Evolutionary conservation across 2,113 vertebrate species (phyloP).

Genomic region (Kryptolebias marmoratus): DNA sequence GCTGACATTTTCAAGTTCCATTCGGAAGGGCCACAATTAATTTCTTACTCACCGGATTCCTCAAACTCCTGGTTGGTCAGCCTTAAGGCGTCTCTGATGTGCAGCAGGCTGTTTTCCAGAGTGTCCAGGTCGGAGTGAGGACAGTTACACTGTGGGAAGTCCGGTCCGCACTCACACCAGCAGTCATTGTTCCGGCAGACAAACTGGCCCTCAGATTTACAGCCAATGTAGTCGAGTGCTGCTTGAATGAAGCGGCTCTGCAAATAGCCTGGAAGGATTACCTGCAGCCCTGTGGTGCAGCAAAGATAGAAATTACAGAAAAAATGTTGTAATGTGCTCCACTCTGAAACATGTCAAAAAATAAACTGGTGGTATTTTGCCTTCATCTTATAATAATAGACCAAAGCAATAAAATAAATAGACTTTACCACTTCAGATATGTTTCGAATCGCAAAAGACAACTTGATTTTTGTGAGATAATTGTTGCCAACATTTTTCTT

Average conservation of each 20-base stretch:
- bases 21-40: conserved; percentile 20
- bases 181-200: conserved; percentile 90
- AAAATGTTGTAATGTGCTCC: not conserved
- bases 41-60: conserved; percentile 85
- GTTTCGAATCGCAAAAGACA: no score
- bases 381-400: no score
- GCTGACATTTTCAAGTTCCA: conserved; percentile 53
- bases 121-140: conserved; percentile 87
- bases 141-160: conserved; percentile 92
- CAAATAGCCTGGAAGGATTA: conserved; percentile 89
- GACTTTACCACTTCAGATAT: no score
- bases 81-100: conserved; percentile 84
- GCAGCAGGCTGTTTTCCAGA: conserved; percentile 87
- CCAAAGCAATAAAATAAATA: no score
- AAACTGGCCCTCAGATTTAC: conserved; percentile 90
- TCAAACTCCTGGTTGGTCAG: conserved; percentile 89
- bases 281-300: conserved; percentile 88
- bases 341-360: not conserved
- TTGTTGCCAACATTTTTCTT: no score
- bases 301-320: not conserved
- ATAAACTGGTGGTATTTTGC: no score
- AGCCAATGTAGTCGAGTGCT: conserved; percentile 93
- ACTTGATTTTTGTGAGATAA: no score
- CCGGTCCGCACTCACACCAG: conserved; percentile 88
- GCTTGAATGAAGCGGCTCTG: conserved; percentile 88